A percentile compares a stretch with the other conserved stretches of the same genome.
These are phyloP conservation scores for Rhagophthalmus giganteus DNA, from an alignment of 2,888 invertebrate species.

Conservation along the genomic window DNA sequence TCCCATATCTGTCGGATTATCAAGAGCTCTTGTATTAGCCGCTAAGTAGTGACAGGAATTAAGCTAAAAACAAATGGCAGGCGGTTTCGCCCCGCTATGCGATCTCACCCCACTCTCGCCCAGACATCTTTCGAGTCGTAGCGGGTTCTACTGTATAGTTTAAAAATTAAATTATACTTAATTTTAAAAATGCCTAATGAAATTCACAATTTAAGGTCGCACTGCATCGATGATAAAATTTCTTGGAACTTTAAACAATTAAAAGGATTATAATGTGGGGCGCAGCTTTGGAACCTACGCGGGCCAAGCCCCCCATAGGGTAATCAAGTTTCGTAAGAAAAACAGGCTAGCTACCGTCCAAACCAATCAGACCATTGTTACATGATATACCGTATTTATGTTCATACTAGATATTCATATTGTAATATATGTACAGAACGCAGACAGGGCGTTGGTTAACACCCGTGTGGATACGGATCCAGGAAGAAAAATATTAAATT, in stretches of 20 bases:
- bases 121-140: too few species aligned
- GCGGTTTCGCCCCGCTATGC: too few species aligned
- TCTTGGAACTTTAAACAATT: slow-evolving; percentile 19
- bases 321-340: slow-evolving; percentile 17
- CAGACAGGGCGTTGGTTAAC: slow-evolving; percentile 20
- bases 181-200: slow-evolving; percentile 4
- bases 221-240: slow-evolving; percentile 13
- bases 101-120: too few species aligned
- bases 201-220: slow-evolving; percentile 14
- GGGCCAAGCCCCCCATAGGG: slow-evolving; percentile 8
- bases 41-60: too few species aligned
- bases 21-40: too few species aligned
- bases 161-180: not conserved
- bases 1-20: too few species aligned
- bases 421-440: slow-evolving; percentile 15
- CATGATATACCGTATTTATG: slow-evolving; percentile 16
- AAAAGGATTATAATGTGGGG: slow-evolving; percentile 21
- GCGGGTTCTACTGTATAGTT: too few species aligned
- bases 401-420: slow-evolving; percentile 4
- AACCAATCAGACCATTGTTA: slow-evolving; percentile 17
- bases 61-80: too few species aligned
- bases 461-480: slow-evolving; percentile 7
- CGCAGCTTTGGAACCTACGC: slow-evolving; percentile 22
- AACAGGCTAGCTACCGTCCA: not conserved
- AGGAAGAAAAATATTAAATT: slow-evolving; percentile 22